Conservation (phyloP, 1,140 invertebrate species). For the Oryzaephilus surinamensis region DNA sequence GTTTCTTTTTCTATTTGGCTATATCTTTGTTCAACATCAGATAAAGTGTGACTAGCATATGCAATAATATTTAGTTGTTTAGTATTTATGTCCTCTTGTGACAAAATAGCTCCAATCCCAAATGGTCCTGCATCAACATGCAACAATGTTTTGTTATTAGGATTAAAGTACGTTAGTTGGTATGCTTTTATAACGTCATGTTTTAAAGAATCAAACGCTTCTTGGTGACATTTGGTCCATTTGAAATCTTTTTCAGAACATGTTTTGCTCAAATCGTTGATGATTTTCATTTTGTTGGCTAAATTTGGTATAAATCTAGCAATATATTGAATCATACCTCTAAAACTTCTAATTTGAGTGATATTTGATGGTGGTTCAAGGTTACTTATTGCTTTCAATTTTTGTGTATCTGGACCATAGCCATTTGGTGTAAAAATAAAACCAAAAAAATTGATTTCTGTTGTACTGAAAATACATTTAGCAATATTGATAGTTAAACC, state of each 20-base stretch:
- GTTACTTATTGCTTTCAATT: constrained; percentile 31
- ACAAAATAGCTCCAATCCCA: constrained; percentile 5
- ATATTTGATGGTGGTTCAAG: constrained; percentile 28
- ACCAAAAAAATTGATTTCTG: too few relatives aligned
- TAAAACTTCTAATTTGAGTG: constrained; percentile 25
- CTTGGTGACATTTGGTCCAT: constrained; percentile 1
- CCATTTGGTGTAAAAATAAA: too few relatives aligned
- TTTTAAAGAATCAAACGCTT: constrained; percentile 3
- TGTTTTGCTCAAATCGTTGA: background rate
- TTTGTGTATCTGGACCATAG: constrained; percentile 25
- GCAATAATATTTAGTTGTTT: constrained; percentile 1
- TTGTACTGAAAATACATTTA: too few relatives aligned
- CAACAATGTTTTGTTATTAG: background rate
- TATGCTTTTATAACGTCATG: background rate
- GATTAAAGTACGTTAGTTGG: constrained; percentile 7
- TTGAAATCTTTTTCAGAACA: background rate
- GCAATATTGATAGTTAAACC: too few relatives aligned
- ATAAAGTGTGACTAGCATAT: constrained; percentile 37
- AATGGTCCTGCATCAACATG: constrained; percentile 6
- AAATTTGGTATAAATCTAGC: constrained; percentile 26
- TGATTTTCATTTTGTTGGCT: constrained; percentile 11
- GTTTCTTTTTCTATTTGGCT: constrained; percentile 43
- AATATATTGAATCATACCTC: too few relatives aligned
- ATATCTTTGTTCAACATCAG: constrained; percentile 39
- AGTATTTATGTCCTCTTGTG: constrained; percentile 2